Evolutionary conservation across 2,113 vertebrate species (phyloP), one percentile per base, ranked within the genome.

Genomic region (Gadus macrocephalus): DNA sequence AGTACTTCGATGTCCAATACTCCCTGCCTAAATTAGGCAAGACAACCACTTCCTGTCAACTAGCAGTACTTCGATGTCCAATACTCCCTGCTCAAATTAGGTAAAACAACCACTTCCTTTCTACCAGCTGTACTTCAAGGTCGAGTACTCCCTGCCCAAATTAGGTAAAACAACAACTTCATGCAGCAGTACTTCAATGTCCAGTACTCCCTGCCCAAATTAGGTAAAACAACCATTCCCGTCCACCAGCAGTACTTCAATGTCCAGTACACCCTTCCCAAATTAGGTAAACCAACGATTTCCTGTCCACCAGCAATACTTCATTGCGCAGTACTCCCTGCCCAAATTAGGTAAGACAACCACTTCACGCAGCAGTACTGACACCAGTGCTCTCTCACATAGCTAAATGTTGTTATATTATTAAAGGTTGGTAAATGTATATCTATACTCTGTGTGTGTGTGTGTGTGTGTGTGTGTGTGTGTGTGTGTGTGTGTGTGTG

Each of bases 81-180:
- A 85, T 99, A 99, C 89, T 98, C 96, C 14, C 92, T 99, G 87
- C 97, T 96, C 81, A 99, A 99, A 91, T 90, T 99, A 87, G 97
- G 97, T 99, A 94, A 58, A 16, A 58, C 15, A 17, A 58, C 53
- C 27, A n/a, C 28, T 15, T 38, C 63, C 31, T 38, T 22, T 58
- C 55, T n/a, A 58, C 55, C 60, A 98, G 92, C 95, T 98, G 89
- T 98, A 98, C 91, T 99, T 99, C 87, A 86, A 93, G 95, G 95
- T 99, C 78, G 94, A 95, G 86, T 99, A 99, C 89, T 98, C 96
- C 14, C 92, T 99, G 87, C 97, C 97, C 81, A 99, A 99, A 91
- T 90, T 99, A 87, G 97, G 97, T 99, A 94, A 58, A 16, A 58
- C 15, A 2, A 58, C 53, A 15, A n/a, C 20, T 15, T 38, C 63